Percentiles rank a stretch among this genome's conserved stretches.
phyloP scores from a whole-genome alignment of 1,140 invertebrate genomes.

The Ephestia elutella region DNA sequence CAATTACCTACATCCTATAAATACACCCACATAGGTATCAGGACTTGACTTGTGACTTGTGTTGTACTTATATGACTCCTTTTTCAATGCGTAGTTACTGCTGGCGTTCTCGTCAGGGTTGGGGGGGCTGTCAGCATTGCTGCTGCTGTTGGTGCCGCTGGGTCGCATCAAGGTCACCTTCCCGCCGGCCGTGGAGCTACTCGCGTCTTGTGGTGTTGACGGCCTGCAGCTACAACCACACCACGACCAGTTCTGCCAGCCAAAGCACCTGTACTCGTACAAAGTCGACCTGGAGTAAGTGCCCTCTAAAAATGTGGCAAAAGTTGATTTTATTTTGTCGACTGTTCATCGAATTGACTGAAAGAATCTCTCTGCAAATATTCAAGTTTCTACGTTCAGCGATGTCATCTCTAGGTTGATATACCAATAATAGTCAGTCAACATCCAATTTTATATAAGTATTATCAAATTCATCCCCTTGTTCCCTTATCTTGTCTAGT shows the following conservation, averaged over 20 bases:
- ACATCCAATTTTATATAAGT: too few species aligned
- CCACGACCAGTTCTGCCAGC: slow-evolving; percentile 74
- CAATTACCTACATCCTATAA: too few species aligned
- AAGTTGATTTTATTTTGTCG: too few species aligned
- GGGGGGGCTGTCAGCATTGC: slow-evolving; percentile 79
- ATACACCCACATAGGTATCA: background rate
- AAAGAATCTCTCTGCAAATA: too few species aligned
- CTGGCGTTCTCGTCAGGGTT: slow-evolving; percentile 80
- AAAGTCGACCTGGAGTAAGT: slow-evolving; percentile 67
- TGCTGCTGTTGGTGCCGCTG: slow-evolving; percentile 81
- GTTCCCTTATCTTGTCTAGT: too few species aligned
- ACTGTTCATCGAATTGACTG: too few species aligned
- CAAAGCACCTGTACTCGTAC: slow-evolving; percentile 56
- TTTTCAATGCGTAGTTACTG: slow-evolving; percentile 75
- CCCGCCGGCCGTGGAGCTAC: slow-evolving; percentile 77
- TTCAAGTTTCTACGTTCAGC: too few species aligned
- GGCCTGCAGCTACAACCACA: slow-evolving; percentile 68
- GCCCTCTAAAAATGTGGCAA: slow-evolving; percentile 6
- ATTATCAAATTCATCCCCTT: too few species aligned
- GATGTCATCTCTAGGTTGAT: too few species aligned
- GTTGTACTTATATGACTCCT: background rate
- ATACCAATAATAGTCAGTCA: too few species aligned
- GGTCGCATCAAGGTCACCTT: slow-evolving; percentile 80
- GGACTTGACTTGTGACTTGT: too few species aligned
- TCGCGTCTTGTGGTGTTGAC: slow-evolving; percentile 70